Conservation (phyloP, 1,140 invertebrate species). For the Onthophagus taurus region DNA sequence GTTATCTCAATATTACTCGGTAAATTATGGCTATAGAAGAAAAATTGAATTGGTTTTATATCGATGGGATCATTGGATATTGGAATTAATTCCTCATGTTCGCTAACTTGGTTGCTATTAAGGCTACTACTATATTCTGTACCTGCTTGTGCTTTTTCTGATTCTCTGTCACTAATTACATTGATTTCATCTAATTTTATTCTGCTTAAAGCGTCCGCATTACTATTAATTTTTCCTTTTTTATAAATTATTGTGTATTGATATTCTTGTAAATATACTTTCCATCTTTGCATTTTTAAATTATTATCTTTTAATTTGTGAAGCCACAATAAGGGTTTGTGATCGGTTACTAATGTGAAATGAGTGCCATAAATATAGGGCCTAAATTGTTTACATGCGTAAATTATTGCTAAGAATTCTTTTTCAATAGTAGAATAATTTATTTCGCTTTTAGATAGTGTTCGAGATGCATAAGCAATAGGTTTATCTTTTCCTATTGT, state of each 20-base stretch:
- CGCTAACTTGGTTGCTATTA: too few species aligned
- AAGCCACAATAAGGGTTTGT: slow-evolving; percentile 1
- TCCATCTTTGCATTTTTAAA: slow-evolving; percentile 5
- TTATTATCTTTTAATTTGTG: slow-evolving; percentile 7
- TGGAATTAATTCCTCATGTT: too few species aligned
- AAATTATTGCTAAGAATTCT: slow-evolving; percentile 28
- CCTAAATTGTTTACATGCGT: slow-evolving; percentile 22
- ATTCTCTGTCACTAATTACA: too few species aligned
- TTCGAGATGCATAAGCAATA: slow-evolving; percentile 29
- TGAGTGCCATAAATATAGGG: slow-evolving; percentile 29
- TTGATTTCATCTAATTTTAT: slow-evolving; percentile 13
- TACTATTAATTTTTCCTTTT: slow-evolving; percentile 15
- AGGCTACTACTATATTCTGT: too few species aligned
- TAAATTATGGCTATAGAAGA: too few species aligned
- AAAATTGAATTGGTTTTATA: too few species aligned
- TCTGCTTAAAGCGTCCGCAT: slow-evolving; percentile 23
- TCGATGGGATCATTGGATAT: too few species aligned
- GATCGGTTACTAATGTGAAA: slow-evolving; percentile 1
- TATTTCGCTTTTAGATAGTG: slow-evolving; percentile 24
- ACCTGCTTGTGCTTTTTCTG: too few species aligned
- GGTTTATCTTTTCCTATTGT: slow-evolving; percentile 17
- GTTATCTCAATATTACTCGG: too few species aligned
- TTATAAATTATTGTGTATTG: slow-evolving; percentile 29
- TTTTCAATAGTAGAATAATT: slow-evolving; percentile 35
- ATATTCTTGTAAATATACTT: slow-evolving; percentile 35